Base-by-base conservation (phyloP, 2,888 invertebrate genomes). In the Phymatocera aterrima region DNA sequence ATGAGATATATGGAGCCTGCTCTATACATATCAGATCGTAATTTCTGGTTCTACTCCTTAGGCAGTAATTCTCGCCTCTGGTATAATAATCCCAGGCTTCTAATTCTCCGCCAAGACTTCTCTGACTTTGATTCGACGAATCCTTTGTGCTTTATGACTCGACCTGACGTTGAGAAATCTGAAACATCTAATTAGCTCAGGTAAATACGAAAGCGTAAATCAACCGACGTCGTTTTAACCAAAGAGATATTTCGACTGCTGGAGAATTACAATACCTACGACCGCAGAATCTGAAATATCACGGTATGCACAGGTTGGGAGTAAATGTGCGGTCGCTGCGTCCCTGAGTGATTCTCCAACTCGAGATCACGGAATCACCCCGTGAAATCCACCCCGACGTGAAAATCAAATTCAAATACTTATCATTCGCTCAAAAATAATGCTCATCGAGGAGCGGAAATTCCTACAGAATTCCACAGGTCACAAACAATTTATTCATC, bases 121-220 rank as follows among this genome's bases (percentile, higher is more conserved):
- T 40, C 37, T 37, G 64, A 37, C 40, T 75, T 57, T 75, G 75
- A 75, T 75, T 75, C 75, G 75, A 21, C 40, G 40, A 72, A 72
- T 72, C 72, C 72, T 31, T 8, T 18, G 34, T 8, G 48, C 21
- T 51, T 12, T 51, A 72, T 72, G 51, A 72, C 60, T 54, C 54
- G 57, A 43, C 40, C 18, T 75, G 75, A 75, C 75, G 57, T 75
- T 75, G 75, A 75, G 75, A 57, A 75, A 75, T 75, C 40, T 43
- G 75, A 60, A 60, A 60, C 75, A 57, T n/a, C 75, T 75, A 57
- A 75, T 75, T 75, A 75, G 57, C 60, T 57, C 40, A 34, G 40
- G 75, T 57, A 57, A 57, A 57, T 40, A 75, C 40, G 60, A 75
- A 75, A 48, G 72, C 72, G 72, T 72, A 72, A 72, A 72, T 72